Base-by-base conservation (phyloP, 2,888 invertebrate genomes). In the Marasmarcha lunaedactyla region DNA sequence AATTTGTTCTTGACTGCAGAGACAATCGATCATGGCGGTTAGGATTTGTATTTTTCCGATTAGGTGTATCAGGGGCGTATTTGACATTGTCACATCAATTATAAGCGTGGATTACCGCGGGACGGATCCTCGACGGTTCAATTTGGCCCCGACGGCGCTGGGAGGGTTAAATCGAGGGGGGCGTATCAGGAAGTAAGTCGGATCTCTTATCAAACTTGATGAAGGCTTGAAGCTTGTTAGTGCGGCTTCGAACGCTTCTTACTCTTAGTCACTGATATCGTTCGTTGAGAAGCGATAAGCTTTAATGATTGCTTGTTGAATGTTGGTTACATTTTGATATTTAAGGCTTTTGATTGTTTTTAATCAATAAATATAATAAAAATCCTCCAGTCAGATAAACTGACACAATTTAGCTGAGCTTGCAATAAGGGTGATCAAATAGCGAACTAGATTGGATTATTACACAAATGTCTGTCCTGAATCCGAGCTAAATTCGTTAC, bases 61-160 rank as follows among this genome's bases (percentile, higher is more conserved):
- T 76, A 72, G 68, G 66, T 68, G 69, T 72, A 71, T 70, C 69
- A 59, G 63, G 57, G 58, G 66, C 58, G 66, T 66, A 63, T 69
- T 76, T 78, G 81, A 81, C 79, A 71, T 74, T 70, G 76, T 71
- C 71, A 69, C 83, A 81, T 83, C 83, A 83, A 83, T 83, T 81
- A 83, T 79, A 79, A 77, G 69, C 70, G 58, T 58, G 83, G 81
- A 74, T 83, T 81, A 81, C 69, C 20, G 48, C 49, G 59, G 65
- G 83, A 83, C 83, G 79, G 79, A 68, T 73, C 67, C 68, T 63
- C 79, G 79, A 69, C 76, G 76, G 76, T 76, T 77, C 79, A 76
- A 78, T 78, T 78, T 74, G 65, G 66, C 55, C 52, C 51, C 45
- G 52, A 46, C 47, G 56, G 50, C 52, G 53, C 50, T 46, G 39